Evolutionary conservation across 1,140 invertebrate genomes (phyloP).

Genomic region (Arctopsyche grandis): DNA sequence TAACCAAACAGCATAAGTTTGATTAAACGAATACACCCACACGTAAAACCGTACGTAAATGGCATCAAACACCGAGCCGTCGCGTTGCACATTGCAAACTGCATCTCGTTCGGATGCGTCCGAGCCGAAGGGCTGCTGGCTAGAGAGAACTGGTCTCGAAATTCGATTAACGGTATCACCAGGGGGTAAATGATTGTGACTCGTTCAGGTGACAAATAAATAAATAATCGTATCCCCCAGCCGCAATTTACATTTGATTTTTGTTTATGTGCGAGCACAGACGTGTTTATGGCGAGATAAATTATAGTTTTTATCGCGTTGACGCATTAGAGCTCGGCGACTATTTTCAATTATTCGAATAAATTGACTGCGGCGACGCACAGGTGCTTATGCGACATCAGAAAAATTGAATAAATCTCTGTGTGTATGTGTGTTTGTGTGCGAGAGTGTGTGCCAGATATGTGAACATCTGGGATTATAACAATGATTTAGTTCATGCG

Average conservation of each 20-base stretch:
- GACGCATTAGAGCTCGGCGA: slow-evolving; percentile 12
- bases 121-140: slow-evolving; percentile 1
- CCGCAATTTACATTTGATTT: slow-evolving; percentile 37
- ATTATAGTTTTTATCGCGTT: slow-evolving; percentile 31
- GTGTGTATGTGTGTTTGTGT: not conserved
- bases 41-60: not conserved
- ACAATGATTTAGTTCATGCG: not conserved
- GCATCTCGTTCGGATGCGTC: not conserved
- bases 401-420: not conserved
- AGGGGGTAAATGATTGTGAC: slow-evolving; percentile 40
- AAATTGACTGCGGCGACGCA: not conserved
- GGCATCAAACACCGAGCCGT: not conserved
- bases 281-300: slow-evolving; percentile 29
- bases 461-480: slow-evolving; percentile 8
- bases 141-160: slow-evolving; percentile 33
- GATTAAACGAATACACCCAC: no score
- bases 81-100: not conserved
- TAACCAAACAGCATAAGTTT: slow-evolving; percentile 9
- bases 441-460: not conserved
- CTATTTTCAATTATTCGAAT: slow-evolving; percentile 26
- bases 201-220: slow-evolving; percentile 42
- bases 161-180: slow-evolving; percentile 41
- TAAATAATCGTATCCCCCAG: slow-evolving; percentile 21
- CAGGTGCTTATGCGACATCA: no score
- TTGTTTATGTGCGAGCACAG: slow-evolving; percentile 7